Base-by-base conservation (phyloP, 2,888 invertebrate genomes). In the Drosophila kambysellisi region DNA sequence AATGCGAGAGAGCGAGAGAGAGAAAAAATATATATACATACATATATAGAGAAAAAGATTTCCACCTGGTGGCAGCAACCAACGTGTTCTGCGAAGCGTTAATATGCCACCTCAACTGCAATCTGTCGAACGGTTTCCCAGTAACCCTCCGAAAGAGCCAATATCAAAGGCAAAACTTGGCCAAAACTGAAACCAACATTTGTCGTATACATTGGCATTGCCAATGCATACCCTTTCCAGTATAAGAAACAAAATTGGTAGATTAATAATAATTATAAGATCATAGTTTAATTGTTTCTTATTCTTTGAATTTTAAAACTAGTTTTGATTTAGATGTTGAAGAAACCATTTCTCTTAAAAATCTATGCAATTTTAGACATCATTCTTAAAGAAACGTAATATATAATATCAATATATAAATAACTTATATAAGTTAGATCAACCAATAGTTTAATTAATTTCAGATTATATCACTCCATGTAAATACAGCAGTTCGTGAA, bases 61-160 rank as follows among this genome's bases (percentile, higher is more conserved):
- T 41, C 41, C 61, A 33, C 41, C 61, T 51, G 33, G 17, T 29
- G 37, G 25, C 25, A 3, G 29, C 43, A 4, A 39, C 6, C 1
- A 62, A 35, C 35, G 41, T 60, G 48, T 50, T 32, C 59, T 60
- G 60, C 39, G 51, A 77, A 60, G 78, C 74, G 73, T 77, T 54
- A 74, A 76, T 70, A 32, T 63, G 74, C 37, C 74, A 76, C 61
- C 59, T 33, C 35, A 39, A 29, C 54, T 11, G 70, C 52, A 62
- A 71, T 53, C 62, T 51, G 37, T 56, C 35, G n/a, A 46, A 12
- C 15, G 12, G 30, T 43, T 20, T 20, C 53, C 41, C 43, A 56
- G 39, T 41, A 12, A 12, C 20, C 43, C 33, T 46, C 25, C 17
- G 32, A 29, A 58, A 58, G 39, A 32, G 29, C 32, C 37, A 33